A percentile compares a stretch with the other conserved stretches of the same genome.
phyloP scores from a whole-genome alignment of 1,140 invertebrate genomes.

The Diorhabda sublineata region DNA sequence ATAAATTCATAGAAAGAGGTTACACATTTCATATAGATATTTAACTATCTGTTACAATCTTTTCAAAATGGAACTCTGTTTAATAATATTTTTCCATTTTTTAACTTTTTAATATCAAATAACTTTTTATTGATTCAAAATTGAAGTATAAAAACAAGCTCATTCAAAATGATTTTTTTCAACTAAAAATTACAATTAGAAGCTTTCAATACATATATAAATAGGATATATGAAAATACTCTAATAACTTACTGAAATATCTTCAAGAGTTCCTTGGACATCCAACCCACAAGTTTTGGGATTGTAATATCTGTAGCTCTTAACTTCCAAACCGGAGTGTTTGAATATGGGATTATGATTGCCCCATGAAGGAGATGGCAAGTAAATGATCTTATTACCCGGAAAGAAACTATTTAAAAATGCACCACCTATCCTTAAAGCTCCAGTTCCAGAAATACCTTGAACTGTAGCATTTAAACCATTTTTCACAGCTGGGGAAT shows the following conservation, averaged over 20 bases:
- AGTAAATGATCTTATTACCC: slow-evolving; percentile 81
- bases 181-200: no score
- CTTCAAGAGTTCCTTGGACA: slow-evolving; percentile 84
- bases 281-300: slow-evolving; percentile 94
- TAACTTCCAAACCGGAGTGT: slow-evolving; percentile 79
- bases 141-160: no score
- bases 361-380: slow-evolving; percentile 96
- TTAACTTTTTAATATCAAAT: no score
- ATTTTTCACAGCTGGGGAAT: slow-evolving; percentile 68
- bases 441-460: slow-evolving; percentile 94
- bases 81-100: no score
- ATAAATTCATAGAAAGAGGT: no score
- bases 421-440: slow-evolving; percentile 85
- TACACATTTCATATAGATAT: no score
- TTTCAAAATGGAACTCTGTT: no score
- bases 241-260: slow-evolving; percentile 71
- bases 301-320: slow-evolving; percentile 95
- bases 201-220: no score
- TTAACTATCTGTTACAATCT: no score
- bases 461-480: slow-evolving; percentile 65
- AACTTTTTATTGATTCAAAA: no score
- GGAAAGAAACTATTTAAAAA: slow-evolving; percentile 87
- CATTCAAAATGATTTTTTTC: no score
- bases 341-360: slow-evolving; percentile 96
- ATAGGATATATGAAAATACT: background rate